Evolutionary conservation across 2,888 invertebrate species (phyloP).

Genomic region (Liopterus haemorrhoidalis): DNA sequence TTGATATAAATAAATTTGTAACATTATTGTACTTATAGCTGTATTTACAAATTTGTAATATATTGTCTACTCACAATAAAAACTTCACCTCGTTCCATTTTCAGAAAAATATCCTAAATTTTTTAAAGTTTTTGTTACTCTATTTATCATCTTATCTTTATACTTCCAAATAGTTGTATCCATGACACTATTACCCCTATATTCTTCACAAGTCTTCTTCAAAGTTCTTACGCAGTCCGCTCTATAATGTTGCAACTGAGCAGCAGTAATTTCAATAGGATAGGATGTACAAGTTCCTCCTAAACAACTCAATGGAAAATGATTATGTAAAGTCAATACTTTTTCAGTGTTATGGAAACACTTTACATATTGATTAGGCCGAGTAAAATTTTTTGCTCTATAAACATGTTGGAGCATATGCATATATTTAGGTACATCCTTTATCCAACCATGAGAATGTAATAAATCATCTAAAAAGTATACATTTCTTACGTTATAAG

Average conservation of each 20-base stretch:
- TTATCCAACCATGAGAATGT: slow-evolving; percentile 71
- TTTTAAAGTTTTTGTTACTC: slow-evolving; percentile 64
- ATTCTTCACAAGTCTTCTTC: slow-evolving; percentile 77
- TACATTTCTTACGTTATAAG: slow-evolving; percentile 82
- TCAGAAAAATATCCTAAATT: slow-evolving; percentile 64
- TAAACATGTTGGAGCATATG: slow-evolving; percentile 92
- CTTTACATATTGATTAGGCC: slow-evolving; percentile 88
- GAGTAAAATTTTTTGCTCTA: slow-evolving; percentile 83
- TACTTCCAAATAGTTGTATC: slow-evolving; percentile 86
- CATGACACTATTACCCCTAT: slow-evolving; percentile 72
- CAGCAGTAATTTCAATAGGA: slow-evolving; percentile 73
- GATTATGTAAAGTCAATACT: slow-evolving; percentile 85
- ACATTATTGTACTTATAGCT: too few species aligned
- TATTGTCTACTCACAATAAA: slow-evolving; percentile 6
- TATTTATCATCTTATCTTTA: slow-evolving; percentile 66
- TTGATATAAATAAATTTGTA: too few species aligned
- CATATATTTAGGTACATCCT: slow-evolving; percentile 74
- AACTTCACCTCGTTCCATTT: slow-evolving; percentile 35
- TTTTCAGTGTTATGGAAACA: slow-evolving; percentile 90
- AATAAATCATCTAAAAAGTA: slow-evolving; percentile 83
- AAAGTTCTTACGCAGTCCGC: slow-evolving; percentile 86
- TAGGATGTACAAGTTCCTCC: slow-evolving; percentile 78
- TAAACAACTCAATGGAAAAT: slow-evolving; percentile 83
- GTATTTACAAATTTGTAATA: too few species aligned
- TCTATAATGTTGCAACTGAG: slow-evolving; percentile 89